Conservation (phyloP, 1,140 invertebrate genomes). For the Himalopsyche phryganea region DNA sequence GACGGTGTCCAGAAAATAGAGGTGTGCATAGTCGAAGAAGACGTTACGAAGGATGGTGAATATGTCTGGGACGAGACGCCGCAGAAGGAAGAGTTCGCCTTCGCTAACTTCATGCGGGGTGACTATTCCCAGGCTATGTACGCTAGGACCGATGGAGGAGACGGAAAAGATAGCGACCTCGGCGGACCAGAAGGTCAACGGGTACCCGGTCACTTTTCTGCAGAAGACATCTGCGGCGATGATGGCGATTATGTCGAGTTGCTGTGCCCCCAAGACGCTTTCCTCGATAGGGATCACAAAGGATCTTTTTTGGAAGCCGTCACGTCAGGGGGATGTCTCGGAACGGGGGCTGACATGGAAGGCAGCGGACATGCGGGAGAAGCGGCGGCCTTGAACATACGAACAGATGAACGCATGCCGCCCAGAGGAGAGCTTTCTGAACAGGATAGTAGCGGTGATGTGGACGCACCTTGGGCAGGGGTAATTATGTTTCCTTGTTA, state of each 20-base stretch:
- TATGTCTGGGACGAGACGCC: conserved; percentile 46
- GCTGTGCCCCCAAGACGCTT: conserved; percentile 32
- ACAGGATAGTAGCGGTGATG: conserved; percentile 76
- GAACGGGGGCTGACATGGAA: conserved; percentile 36
- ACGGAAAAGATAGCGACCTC: not conserved
- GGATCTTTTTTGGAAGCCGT: conserved; percentile 43
- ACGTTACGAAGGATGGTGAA: conserved; percentile 38
- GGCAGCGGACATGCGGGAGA: no score
- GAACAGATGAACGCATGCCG: conserved; percentile 80
- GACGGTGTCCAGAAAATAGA: conserved; percentile 35
- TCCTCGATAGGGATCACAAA: conserved; percentile 43
- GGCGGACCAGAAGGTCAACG: not conserved
- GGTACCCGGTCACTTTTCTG: not conserved
- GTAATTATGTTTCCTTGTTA: conserved; percentile 39
- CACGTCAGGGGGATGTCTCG: conserved; percentile 50
- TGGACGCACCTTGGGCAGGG: conserved; percentile 62
- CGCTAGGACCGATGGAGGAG: conserved; percentile 10
- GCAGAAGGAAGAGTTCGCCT: conserved; percentile 47
- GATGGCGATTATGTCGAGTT: conserved; percentile 40
- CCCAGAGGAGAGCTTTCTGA: conserved; percentile 76
- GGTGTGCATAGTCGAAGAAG: conserved; percentile 37
- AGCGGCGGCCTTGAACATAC: conserved; percentile 66
- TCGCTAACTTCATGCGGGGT: conserved; percentile 48
- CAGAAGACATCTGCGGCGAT: conserved; percentile 28
- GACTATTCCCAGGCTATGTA: conserved; percentile 37